Conservation (phyloP, 2,888 invertebrate species). For the Globia sparganii region DNA sequence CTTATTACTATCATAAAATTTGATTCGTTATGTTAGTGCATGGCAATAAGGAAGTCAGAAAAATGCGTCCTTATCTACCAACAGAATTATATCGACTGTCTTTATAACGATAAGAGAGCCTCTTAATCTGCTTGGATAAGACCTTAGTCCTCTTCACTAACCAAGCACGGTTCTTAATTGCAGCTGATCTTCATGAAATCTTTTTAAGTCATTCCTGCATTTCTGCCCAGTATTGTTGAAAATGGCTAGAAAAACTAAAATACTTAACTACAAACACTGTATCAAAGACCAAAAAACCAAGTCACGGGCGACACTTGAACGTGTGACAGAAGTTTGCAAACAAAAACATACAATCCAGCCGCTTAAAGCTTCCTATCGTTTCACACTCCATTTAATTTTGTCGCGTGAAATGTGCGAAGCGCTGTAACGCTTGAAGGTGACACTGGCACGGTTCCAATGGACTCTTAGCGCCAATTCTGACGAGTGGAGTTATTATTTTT, state of each 20-base stretch:
- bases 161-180: not conserved
- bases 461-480: conserved; percentile 73
- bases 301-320: conserved; percentile 45
- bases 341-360: conserved; percentile 63
- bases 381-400: conserved; percentile 70
- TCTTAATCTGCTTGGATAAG: not conserved
- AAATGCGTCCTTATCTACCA: conserved; percentile 2
- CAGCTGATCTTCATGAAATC: too few species aligned
- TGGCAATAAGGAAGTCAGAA: conserved; percentile 20
- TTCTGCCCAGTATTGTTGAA: not conserved
- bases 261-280: conserved; percentile 1
- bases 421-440: conserved; percentile 67
- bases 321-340: conserved; percentile 62
- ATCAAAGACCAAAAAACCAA: conserved; percentile 46
- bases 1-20: conserved; percentile 44
- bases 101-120: not conserved
- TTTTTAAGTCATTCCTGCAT: not conserved
- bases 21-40: conserved; percentile 35
- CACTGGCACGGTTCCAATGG: conserved; percentile 72
- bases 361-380: conserved; percentile 70
- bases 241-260: conserved; percentile 5
- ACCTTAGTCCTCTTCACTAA: not conserved
- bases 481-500: conserved; percentile 72
- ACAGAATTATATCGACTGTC: not conserved
- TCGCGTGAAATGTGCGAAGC: conserved; percentile 66